A percentile compares a stretch with the other conserved stretches of the same genome.
Evolutionary conservation across 2,888 invertebrate species (phyloP).

Genomic region (Kuschelorhynchus macadamiae): DNA sequence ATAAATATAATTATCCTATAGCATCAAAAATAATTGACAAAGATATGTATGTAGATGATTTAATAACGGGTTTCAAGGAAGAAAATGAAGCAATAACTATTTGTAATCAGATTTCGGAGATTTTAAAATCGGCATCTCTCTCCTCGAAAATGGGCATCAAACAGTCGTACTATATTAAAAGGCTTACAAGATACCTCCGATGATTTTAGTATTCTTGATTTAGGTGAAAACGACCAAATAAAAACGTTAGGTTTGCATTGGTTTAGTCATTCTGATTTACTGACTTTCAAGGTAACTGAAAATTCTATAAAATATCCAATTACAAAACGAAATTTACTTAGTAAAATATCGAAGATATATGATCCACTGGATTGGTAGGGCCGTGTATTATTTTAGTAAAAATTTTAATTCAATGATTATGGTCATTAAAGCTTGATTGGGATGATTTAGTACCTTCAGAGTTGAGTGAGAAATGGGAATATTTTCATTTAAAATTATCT

Average conservation of each 20-base stretch:
- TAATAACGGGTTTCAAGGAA: constrained; percentile 27
- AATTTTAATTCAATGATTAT: constrained; percentile 55
- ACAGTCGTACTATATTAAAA: constrained; percentile 15
- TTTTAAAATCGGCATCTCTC: constrained; percentile 26
- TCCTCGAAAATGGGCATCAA: constrained; percentile 28
- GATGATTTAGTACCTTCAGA: constrained; percentile 53
- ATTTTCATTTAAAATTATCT: constrained; percentile 17
- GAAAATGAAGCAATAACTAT: constrained; percentile 10
- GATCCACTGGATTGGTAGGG: constrained; percentile 30
- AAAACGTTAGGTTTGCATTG: constrained; percentile 20
- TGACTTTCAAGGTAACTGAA: constrained; percentile 6
- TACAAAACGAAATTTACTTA: constrained; percentile 25
- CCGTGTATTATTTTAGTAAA: too few relatives aligned
- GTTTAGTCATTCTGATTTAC: constrained; percentile 47
- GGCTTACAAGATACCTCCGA: constrained; percentile 12
- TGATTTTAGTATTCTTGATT: constrained; percentile 8
- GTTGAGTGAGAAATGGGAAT: constrained; percentile 33
- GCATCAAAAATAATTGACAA: constrained; percentile 7
- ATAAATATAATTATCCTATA: constrained; percentile 11
- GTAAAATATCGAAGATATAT: constrained; percentile 6
- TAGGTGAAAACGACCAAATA: constrained; percentile 21
- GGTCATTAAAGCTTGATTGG: constrained; percentile 55
- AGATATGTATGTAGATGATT: constrained; percentile 24
- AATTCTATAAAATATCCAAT: constrained; percentile 39
- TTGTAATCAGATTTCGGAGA: constrained; percentile 21